Evolutionary conservation across 2,888 invertebrate species (phyloP).

Genomic region (Heliconius charithonia): DNA sequence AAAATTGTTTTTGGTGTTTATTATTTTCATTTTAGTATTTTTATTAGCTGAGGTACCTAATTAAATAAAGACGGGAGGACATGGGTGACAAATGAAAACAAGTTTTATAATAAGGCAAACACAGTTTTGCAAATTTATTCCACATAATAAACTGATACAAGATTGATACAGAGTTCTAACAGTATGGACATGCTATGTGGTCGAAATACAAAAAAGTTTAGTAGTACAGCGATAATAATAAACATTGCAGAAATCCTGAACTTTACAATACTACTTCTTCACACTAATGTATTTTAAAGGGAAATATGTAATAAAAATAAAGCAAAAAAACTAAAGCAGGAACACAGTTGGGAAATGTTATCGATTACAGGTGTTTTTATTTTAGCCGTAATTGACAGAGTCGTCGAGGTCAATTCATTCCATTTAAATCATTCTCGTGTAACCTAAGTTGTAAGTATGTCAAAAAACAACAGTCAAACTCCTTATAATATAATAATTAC

Average conservation of each 20-base stretch:
- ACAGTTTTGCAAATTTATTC: slow-evolving; percentile 85
- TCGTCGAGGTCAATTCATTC: slow-evolving; percentile 74
- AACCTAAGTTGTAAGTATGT: slow-evolving; percentile 83
- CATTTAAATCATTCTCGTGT: slow-evolving; percentile 72
- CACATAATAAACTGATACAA: slow-evolving; percentile 83
- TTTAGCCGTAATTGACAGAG: slow-evolving; percentile 78
- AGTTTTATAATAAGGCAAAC: slow-evolving; percentile 80
- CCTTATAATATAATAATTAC: slow-evolving; percentile 84
- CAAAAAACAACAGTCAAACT: slow-evolving; percentile 85
- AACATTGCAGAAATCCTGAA: slow-evolving; percentile 81
- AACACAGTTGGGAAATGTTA: slow-evolving; percentile 82
- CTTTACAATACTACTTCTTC: slow-evolving; percentile 82
- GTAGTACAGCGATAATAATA: slow-evolving; percentile 78
- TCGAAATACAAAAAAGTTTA: slow-evolving; percentile 78
- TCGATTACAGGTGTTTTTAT: slow-evolving; percentile 78
- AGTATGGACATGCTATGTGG: slow-evolving; percentile 81
- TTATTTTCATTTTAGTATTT: no score
- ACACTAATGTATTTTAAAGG: slow-evolving; percentile 81
- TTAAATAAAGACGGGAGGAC: not conserved
- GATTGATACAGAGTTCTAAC: slow-evolving; percentile 82
- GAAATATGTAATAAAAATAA: slow-evolving; percentile 81
- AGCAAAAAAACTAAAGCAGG: slow-evolving; percentile 83
- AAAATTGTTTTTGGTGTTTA: no score
- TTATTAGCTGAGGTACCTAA: no score
- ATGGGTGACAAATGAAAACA: slow-evolving; percentile 60